These are phyloP conservation scores for Monochamus alternatus DNA, from an alignment of 2,888 invertebrate species.

Conservation along the genomic window DNA sequence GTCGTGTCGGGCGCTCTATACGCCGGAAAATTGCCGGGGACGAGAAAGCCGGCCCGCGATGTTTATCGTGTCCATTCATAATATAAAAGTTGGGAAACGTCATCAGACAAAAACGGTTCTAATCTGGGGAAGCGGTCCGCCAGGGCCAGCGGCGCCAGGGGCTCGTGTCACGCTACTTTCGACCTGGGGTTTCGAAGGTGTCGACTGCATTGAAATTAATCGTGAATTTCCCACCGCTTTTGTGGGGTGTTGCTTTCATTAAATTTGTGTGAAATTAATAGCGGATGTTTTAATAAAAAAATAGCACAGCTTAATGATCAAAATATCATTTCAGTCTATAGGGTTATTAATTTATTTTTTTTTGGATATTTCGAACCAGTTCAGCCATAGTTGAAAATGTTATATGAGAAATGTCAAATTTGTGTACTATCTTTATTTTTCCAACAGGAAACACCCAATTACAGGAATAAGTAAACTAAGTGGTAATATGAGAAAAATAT, in stretches of 20 bases:
- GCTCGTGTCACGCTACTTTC: not conserved
- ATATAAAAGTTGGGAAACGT: not conserved
- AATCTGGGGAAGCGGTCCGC: not conserved
- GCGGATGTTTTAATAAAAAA: too few relatives aligned
- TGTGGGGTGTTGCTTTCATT: not conserved
- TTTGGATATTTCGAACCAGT: too few relatives aligned
- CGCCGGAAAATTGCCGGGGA: not conserved
- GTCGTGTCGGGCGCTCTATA: not conserved
- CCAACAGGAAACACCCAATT: too few relatives aligned
- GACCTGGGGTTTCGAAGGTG: not conserved
- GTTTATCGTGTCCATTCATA: not conserved
- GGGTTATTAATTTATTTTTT: too few relatives aligned
- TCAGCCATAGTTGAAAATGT: too few relatives aligned
- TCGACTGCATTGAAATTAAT: not conserved
- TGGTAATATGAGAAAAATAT: too few relatives aligned
- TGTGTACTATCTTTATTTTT: too few relatives aligned
- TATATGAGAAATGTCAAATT: too few relatives aligned
- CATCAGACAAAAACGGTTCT: not conserved
- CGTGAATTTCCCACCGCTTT: not conserved
- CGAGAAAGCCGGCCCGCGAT: not conserved
- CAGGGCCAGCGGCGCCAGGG: not conserved
- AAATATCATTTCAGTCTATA: too few relatives aligned
- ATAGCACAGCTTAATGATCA: too few relatives aligned
- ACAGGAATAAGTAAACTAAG: too few relatives aligned
- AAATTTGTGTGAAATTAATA: not conserved